These are phyloP conservation scores for Erythrolamprus reginae DNA, from an alignment of 2,113 vertebrate species.

Conservation along the genomic window DNA sequence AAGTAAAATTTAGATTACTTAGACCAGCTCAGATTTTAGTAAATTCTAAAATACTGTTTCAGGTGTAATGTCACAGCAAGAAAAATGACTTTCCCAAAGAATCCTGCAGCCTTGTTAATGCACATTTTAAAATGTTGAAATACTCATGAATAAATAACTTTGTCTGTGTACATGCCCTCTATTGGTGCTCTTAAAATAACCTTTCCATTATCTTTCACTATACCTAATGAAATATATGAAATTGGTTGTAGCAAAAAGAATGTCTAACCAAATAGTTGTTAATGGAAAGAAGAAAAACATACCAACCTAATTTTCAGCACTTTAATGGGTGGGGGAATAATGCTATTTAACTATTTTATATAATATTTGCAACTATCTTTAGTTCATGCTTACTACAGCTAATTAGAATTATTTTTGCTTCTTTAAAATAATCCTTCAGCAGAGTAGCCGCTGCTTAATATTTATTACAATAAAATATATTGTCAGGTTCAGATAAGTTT, in stretches of 20 bases:
- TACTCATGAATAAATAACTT: not conserved
- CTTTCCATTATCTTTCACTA: constrained; percentile 15
- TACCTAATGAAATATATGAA: not conserved
- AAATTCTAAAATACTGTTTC: not conserved
- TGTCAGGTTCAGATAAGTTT: constrained; percentile 7
- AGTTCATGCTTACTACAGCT: constrained; percentile 15
- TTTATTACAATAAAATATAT: not conserved
- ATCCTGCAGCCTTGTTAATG: not conserved
- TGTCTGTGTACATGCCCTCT: not conserved
- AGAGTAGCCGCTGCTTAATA: not conserved
- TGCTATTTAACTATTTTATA: not conserved
- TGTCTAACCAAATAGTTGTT: not conserved
- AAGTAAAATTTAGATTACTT: not conserved
- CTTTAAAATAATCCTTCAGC: constrained; percentile 8
- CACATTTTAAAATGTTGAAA: not conserved
- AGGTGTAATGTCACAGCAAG: not conserved
- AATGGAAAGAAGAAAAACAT: not conserved
- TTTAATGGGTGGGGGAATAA: not conserved
- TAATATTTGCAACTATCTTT: not conserved
- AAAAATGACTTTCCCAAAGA: constrained; percentile 8
- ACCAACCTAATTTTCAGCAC: not conserved
- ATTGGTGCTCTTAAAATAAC: constrained; percentile 21
- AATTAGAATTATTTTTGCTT: constrained; percentile 8
- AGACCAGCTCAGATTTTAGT: constrained; percentile 1
- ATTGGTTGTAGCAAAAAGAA: not conserved